phyloP scores from a whole-genome alignment of 2,888 invertebrate genomes.

The Patella ulyssiponensis region DNA sequence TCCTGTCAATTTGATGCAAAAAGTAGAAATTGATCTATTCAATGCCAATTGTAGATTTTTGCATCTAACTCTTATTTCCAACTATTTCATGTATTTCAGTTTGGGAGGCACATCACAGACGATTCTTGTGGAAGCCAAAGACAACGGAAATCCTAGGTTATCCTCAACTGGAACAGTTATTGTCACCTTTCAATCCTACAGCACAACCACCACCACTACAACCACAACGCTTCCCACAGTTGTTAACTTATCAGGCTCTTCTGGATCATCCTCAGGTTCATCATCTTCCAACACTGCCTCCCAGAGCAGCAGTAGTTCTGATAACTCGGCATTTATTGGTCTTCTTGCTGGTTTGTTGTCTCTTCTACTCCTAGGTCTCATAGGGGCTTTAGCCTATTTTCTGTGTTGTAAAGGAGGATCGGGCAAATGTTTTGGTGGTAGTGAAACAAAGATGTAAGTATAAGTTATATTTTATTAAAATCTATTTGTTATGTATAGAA shows the following conservation, averaged over 20 bases:
- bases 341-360: not conserved
- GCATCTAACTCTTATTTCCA: too few species aligned
- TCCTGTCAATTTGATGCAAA: too few species aligned
- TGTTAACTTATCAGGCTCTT: not conserved
- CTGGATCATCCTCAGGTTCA: not conserved
- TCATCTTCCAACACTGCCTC: not conserved
- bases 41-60: too few species aligned
- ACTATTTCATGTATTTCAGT: not conserved
- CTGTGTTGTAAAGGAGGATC: not conserved
- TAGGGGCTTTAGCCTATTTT: not conserved
- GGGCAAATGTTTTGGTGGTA: not conserved
- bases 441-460: not conserved
- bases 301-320: not conserved
- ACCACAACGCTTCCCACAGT: not conserved
- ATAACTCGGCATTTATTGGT: not conserved
- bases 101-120: not conserved
- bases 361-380: not conserved
- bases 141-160: not conserved
- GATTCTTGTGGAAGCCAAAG: not conserved
- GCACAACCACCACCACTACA: slow-evolving; percentile 1
- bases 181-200: not conserved
- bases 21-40: too few species aligned
- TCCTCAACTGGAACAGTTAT: slow-evolving; percentile 6
- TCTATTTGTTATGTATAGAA: too few species aligned
- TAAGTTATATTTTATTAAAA: not conserved